These are phyloP conservation scores for Crypturellus undulatus DNA, from an alignment of 2,113 vertebrate species.

Conservation along the genomic window DNA sequence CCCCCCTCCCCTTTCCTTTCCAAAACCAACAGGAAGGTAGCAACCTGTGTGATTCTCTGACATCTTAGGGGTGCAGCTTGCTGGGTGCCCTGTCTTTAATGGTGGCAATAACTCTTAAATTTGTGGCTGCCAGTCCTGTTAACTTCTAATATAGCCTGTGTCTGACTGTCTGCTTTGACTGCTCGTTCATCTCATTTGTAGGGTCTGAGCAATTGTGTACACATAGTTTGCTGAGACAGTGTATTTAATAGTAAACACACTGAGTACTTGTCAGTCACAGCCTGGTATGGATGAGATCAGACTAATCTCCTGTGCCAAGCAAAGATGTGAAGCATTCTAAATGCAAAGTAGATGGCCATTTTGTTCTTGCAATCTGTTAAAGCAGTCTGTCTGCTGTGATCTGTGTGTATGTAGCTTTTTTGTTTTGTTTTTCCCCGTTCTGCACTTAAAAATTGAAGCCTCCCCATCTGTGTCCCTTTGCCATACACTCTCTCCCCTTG, in stretches of 20 bases:
- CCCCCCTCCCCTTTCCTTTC: not conserved
- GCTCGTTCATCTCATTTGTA: constrained; percentile 9
- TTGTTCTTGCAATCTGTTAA: constrained; percentile 66
- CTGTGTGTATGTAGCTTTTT: not conserved
- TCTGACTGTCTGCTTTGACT: not conserved
- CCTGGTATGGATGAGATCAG: constrained; percentile 67
- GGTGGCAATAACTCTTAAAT: not conserved
- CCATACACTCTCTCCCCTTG: not conserved
- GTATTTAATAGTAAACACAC: constrained; percentile 51
- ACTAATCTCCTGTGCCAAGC: constrained; percentile 52
- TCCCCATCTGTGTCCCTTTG: constrained; percentile 43
- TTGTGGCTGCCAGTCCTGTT: not conserved
- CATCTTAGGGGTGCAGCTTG: not conserved
- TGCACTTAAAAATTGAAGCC: constrained; percentile 13
- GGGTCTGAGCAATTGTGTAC: constrained; percentile 43
- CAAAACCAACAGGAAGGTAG: not conserved
- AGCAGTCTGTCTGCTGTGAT: constrained; percentile 57
- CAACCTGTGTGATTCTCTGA: not conserved
- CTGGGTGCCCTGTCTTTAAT: not conserved
- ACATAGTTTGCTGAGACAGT: constrained; percentile 28
- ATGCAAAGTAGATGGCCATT: constrained; percentile 60
- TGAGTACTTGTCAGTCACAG: constrained; percentile 68
- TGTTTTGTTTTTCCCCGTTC: not conserved
- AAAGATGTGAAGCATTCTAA: constrained; percentile 46
- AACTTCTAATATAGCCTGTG: not conserved